These are phyloP conservation scores for Cromileptes altivelis DNA, from an alignment of 2,113 vertebrate species.

Conservation along the genomic window DNA sequence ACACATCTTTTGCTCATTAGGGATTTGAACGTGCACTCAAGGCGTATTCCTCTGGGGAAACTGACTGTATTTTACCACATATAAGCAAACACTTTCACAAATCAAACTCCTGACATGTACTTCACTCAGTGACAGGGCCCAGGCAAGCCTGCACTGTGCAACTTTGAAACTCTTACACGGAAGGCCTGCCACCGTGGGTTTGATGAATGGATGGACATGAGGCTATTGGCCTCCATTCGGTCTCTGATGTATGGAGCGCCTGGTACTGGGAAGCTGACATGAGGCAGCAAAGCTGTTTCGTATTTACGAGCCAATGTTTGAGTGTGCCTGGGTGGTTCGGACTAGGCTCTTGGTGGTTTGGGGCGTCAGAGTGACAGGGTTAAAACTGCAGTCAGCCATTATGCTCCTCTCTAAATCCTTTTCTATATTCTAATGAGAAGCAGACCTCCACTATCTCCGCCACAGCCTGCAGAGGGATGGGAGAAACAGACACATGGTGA, in stretches of 20 bases:
- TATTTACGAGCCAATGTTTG: constrained; percentile 63
- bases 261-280: constrained; percentile 58
- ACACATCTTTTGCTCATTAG: constrained; percentile 68
- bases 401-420: constrained; percentile 62
- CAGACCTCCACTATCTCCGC: constrained; percentile 65
- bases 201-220: constrained; percentile 66
- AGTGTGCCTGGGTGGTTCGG: constrained; percentile 54
- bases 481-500: constrained; percentile 45
- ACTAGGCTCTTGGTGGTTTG: constrained; percentile 58
- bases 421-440: constrained; percentile 69
- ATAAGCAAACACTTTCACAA: constrained; percentile 55
- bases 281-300: constrained; percentile 72
- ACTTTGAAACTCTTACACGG: constrained; percentile 58
- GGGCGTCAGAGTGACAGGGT: constrained; percentile 71
- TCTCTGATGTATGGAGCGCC: constrained; percentile 71
- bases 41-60: constrained; percentile 31
- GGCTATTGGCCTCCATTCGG: constrained; percentile 52
- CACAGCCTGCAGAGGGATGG: constrained; percentile 31
- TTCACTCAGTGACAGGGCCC: constrained; percentile 57
- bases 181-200: constrained; percentile 58
- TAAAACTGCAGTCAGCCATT: constrained; percentile 73
- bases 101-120: constrained; percentile 56
- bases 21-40: constrained; percentile 42
- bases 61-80: constrained; percentile 29
- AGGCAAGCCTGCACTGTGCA: constrained; percentile 58